These are phyloP conservation scores for Felis catus DNA, from an alignment of 2,113 vertebrate species.

Conservation along the genomic window DNA sequence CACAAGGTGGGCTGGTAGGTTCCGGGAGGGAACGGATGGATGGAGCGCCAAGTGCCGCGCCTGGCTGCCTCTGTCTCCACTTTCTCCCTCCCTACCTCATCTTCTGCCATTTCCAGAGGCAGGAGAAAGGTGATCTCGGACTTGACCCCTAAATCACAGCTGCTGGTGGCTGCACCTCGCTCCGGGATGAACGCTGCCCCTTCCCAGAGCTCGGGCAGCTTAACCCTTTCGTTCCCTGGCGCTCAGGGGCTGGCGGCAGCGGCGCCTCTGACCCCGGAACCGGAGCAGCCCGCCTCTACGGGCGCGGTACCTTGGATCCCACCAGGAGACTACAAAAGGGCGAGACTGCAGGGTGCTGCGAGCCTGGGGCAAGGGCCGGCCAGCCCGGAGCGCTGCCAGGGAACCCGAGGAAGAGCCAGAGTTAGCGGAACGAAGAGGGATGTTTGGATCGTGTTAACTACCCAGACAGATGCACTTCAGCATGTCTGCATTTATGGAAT, in stretches of 20 bases:
- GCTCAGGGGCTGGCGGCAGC: neutral
- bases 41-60: conserved; percentile 32
- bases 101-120: conserved; percentile 77
- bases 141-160: conserved; percentile 84
- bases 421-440: conserved; percentile 76
- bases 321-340: conserved; percentile 59
- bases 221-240: conserved; percentile 75
- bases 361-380: conserved; percentile 56
- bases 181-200: conserved; percentile 65
- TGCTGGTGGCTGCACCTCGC: conserved; percentile 75
- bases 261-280: conserved; percentile 40
- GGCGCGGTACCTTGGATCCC: conserved; percentile 64
- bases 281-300: conserved; percentile 51
- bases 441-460: conserved; percentile 86
- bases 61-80: conserved; percentile 28
- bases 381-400: conserved; percentile 56
- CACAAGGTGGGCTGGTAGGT: neutral
- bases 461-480: conserved; percentile 86
- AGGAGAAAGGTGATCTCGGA: conserved; percentile 82
- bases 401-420: conserved; percentile 68
- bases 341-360: conserved; percentile 52
- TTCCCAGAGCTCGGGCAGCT: conserved; percentile 66
- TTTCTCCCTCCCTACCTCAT: conserved; percentile 34
- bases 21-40: neutral
- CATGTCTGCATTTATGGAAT: conserved; percentile 87